phyloP scores from a whole-genome alignment of 1,140 invertebrate genomes.

The Zeugodacus cucurbitae region DNA sequence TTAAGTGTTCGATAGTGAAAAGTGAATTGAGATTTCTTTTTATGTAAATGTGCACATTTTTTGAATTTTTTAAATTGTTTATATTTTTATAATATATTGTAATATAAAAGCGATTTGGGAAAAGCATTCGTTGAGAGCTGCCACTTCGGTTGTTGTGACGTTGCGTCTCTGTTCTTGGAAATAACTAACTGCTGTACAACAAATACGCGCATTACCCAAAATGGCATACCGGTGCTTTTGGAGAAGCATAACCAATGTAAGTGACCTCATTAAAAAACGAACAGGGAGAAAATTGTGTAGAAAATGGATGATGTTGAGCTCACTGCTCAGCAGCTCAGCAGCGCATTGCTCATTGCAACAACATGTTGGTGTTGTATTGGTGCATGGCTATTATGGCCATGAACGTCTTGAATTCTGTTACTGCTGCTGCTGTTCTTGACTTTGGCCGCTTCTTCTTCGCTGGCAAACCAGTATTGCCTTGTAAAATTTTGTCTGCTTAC shows the following conservation, averaged over 20 bases:
- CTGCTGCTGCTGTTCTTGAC: neutral
- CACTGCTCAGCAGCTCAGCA: neutral
- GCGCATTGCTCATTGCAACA: neutral
- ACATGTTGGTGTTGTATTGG: constrained; percentile 1
- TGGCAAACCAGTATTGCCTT: constrained; percentile 2
- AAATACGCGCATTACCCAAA: constrained; percentile 52
- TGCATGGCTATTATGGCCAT: neutral
- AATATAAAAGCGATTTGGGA: constrained; percentile 22
- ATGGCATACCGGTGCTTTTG: constrained; percentile 66
- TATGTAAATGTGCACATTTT: constrained; percentile 18
- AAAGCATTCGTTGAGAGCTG: neutral
- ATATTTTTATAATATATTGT: too few species aligned
- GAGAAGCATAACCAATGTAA: constrained; percentile 66
- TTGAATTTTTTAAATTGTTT: neutral
- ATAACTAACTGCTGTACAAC: constrained; percentile 13
- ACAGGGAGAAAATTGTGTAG: constrained; percentile 29
- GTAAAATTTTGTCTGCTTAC: neutral
- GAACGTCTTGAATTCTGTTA: neutral
- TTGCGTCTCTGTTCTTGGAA: constrained; percentile 9
- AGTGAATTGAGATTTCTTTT: neutral
- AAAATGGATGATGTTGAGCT: constrained; percentile 43
- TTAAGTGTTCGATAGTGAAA: neutral
- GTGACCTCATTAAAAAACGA: constrained; percentile 63
- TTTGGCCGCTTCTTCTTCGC: neutral
- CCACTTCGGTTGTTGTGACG: neutral